Evolutionary conservation across 2,888 invertebrate genomes (phyloP), one percentile per base, ranked within the genome.

Genomic region (Loripinus fragilis): DNA sequence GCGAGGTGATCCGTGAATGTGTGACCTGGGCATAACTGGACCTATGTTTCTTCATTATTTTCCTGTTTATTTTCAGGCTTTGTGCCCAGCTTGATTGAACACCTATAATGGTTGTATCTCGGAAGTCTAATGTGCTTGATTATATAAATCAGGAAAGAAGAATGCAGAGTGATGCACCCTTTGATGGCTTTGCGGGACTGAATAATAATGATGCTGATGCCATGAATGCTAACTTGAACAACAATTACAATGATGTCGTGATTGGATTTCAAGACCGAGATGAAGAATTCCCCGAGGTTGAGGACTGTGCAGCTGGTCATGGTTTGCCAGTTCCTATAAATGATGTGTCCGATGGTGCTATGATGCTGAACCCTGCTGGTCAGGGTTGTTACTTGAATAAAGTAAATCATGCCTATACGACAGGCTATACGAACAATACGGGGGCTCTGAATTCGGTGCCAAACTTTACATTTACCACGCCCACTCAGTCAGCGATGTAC

Each of bases 391-490:
- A n/a, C 12, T 55, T 55, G 28, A 55, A 55, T 28, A n/a, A 17
- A 8, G 25, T 55, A 28, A 23, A n/a, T 28, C 28, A n/a, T 8
- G 28, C 25, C 3, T 25, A 25, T n/a, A n/a, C 55, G 15, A 25
- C 3, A 25, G 28, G 55, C 3, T 25, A 25, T n/a, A n/a, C 55
- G 15, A 25, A 25, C 55, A 55, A 5, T 55, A 23, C 23, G 28
- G 12, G 25, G 5, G 20, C 23, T 48, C 10, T 20, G 2, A 66
- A 45, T 28, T 64, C 25, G 3, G 35, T 33, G 33, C 23, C 28
- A 20, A 77, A 72, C 25, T 83, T 83, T 50, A 83, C 83, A 28
- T 83, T 83, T 33, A 83, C 83, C 3, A 75, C 83, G 8, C 83
- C 83, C 2, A 83, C 80, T 20, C 83, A 83, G 74, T 78, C 75